phyloP scores from a whole-genome alignment of 2,888 invertebrate genomes.

The Meloe dianella region DNA sequence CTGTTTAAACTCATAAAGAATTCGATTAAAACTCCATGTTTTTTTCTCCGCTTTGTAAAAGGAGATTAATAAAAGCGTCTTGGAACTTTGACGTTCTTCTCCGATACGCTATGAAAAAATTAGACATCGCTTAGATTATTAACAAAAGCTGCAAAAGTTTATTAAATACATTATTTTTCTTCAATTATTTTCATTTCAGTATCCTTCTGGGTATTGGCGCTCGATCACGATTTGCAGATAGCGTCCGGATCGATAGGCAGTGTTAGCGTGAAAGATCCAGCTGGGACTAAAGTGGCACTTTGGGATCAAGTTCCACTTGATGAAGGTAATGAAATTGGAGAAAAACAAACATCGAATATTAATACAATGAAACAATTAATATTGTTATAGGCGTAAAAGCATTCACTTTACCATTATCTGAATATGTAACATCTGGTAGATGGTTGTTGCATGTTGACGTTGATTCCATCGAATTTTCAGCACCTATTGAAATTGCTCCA shows the following conservation, averaged over 20 bases:
- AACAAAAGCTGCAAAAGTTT: too few species aligned
- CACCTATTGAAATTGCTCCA: conserved; percentile 63
- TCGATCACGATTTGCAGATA: conserved; percentile 69
- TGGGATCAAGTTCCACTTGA: conserved; percentile 71
- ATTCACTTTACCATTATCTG: conserved; percentile 64
- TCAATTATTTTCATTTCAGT: conserved; percentile 61
- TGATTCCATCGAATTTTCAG: conserved; percentile 64
- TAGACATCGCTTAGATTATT: too few species aligned
- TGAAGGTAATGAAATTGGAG: conserved; percentile 61
- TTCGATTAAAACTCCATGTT: too few species aligned
- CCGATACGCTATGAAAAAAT: too few species aligned
- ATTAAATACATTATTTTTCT: not conserved
- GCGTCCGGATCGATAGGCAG: conserved; percentile 66
- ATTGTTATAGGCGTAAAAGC: conserved; percentile 57
- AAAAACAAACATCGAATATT: not conserved
- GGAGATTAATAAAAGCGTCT: too few species aligned
- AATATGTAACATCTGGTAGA: conserved; percentile 64
- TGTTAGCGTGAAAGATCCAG: conserved; percentile 68
- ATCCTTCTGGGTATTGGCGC: conserved; percentile 70
- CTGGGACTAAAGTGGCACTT: conserved; percentile 69
- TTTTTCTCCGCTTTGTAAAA: too few species aligned
- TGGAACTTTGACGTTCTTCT: too few species aligned
- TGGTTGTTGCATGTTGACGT: conserved; percentile 65
- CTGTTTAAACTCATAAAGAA: too few species aligned
- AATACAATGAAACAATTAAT: not conserved